Evolutionary conservation across 2,113 vertebrate species (phyloP).

Genomic region (Fulmarus glacialis): DNA sequence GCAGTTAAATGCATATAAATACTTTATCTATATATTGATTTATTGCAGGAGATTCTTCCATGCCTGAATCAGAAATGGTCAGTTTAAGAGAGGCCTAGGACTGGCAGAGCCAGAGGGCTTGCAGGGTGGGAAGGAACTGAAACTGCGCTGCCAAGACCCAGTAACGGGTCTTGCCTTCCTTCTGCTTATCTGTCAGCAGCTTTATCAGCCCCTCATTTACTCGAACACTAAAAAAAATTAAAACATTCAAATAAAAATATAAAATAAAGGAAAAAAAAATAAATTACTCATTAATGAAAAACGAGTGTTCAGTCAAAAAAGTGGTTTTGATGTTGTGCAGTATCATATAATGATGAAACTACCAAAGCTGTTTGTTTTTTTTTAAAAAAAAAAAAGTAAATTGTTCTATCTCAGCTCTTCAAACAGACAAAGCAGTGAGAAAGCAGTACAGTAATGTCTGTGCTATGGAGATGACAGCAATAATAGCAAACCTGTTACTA

Average conservation of each 20-base stretch:
- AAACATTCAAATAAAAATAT: neutral
- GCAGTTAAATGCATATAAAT: neutral
- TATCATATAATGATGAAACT: neutral
- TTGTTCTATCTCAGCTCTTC: neutral
- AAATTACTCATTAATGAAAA: neutral
- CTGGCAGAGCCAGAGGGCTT: neutral
- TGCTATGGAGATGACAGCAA: neutral
- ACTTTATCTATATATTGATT: neutral
- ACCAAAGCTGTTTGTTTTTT: neutral
- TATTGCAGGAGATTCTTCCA: neutral
- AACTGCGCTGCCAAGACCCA: accelerated
- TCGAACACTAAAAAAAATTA: neutral
- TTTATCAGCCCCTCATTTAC: neutral
- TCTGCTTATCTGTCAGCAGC: neutral
- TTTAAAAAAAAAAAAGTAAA: neutral
- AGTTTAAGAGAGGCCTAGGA: neutral
- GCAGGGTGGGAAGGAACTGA: neutral
- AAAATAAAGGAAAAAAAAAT: neutral
- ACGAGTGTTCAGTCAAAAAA: neutral
- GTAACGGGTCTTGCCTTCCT: neutral
- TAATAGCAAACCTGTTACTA: neutral
- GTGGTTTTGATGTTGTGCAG: neutral
- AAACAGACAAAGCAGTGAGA: neutral
- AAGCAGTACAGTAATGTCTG: neutral
- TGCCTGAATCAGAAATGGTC: neutral